A percentile compares a stretch with the other conserved stretches of the same genome.
Conservation (phyloP, 2,797 vertebrate genomes). For the Acrossocheilus fasciatus region DNA sequence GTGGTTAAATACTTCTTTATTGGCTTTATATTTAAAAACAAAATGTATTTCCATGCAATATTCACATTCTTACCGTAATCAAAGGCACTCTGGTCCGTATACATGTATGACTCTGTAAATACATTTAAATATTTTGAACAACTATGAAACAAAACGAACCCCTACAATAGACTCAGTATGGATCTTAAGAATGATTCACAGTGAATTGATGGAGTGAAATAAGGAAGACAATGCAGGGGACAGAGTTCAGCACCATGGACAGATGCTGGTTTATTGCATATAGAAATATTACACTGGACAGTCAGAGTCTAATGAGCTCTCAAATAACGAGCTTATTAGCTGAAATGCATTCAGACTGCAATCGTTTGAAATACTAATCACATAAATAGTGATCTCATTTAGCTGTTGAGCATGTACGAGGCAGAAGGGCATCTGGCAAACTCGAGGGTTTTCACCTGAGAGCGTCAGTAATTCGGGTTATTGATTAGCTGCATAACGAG, state of each 20-base stretch:
- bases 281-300: background rate
- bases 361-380: background rate
- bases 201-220: background rate
- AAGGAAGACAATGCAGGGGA: constrained; percentile 6
- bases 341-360: background rate
- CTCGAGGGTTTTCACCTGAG: constrained; percentile 9
- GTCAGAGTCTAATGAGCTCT: background rate
- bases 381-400: background rate
- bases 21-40: constrained; percentile 8
- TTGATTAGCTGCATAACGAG: constrained; percentile 59
- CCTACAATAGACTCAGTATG: background rate
- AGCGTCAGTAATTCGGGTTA: constrained; percentile 7
- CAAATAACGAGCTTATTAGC: background rate
- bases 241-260: constrained; percentile 50
- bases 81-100: constrained; percentile 78
- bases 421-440: background rate
- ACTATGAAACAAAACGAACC: background rate
- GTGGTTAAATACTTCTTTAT: constrained; percentile 3
- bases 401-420: background rate
- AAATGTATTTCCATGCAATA: background rate
- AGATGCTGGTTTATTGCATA: constrained; percentile 39
- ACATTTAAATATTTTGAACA: constrained; percentile 43
- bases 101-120: constrained; percentile 68
- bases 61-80: constrained; percentile 76
- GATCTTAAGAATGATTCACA: background rate